Evolutionary conservation across 2,888 invertebrate genomes (phyloP).

Genomic region (Pristionchus entomophagus): DNA sequence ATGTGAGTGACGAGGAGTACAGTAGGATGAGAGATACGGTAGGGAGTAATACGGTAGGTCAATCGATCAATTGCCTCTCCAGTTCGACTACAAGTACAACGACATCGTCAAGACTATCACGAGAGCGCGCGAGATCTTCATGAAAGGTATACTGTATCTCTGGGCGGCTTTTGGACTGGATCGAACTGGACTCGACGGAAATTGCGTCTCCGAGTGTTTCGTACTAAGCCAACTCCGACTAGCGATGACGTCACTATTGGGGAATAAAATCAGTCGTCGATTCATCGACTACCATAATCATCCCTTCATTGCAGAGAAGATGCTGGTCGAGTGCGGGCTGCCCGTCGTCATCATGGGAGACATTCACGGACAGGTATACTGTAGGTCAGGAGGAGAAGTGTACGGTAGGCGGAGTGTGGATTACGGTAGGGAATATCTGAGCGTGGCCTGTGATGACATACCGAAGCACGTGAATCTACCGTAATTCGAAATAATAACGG

Average conservation of each 20-base stretch:
- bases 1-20: too few species aligned
- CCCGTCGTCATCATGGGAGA: constrained; percentile 1
- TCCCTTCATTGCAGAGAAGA: constrained; percentile 4
- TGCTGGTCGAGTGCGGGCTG: constrained; percentile 14
- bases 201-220: too few species aligned
- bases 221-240: too few species aligned
- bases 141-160: not conserved
- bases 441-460: not conserved
- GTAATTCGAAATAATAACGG: too few species aligned
- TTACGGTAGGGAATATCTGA: not conserved
- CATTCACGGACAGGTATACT: not conserved
- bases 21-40: too few species aligned
- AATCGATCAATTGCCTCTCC: not conserved
- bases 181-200: too few species aligned
- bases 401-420: not conserved
- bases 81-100: constrained; percentile 15
- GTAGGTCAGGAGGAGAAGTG: too few species aligned
- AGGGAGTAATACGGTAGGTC: not conserved
- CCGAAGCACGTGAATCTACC: not conserved
- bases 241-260: too few species aligned
- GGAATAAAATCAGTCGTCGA: not conserved
- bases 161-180: too few species aligned
- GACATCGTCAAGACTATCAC: constrained; percentile 1
- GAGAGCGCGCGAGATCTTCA: not conserved
- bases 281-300: not conserved